These are phyloP conservation scores for Rhabditoides inermis DNA, from an alignment of 2,888 invertebrate species.

Conservation along the genomic window DNA sequence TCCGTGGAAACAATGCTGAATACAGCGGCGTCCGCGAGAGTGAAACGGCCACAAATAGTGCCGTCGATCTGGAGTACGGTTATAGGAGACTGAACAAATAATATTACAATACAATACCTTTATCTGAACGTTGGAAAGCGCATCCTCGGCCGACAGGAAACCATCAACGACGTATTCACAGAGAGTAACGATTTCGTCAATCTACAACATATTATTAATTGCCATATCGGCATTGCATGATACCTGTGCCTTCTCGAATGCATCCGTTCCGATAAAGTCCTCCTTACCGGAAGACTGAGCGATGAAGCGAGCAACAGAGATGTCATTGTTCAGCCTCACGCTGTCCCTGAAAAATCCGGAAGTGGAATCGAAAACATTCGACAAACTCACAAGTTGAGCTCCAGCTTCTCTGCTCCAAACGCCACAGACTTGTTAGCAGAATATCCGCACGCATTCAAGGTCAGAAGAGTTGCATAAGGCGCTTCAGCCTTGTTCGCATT, in stretches of 20 bases:
- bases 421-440: slow-evolving; percentile 21
- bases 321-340: slow-evolving; percentile 23
- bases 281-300: slow-evolving; percentile 18
- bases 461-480: slow-evolving; percentile 30
- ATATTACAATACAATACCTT: no score
- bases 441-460: slow-evolving; percentile 26
- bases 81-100: no score
- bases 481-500: slow-evolving; percentile 15
- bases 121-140: slow-evolving; percentile 8
- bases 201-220: slow-evolving; percentile 9
- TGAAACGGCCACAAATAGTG: no score
- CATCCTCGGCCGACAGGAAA: slow-evolving; percentile 8
- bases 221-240: not conserved
- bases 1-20: slow-evolving; percentile 26
- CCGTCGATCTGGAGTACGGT: slow-evolving; percentile 17
- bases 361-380: not conserved
- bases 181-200: slow-evolving; percentile 21
- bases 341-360: slow-evolving; percentile 30
- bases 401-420: slow-evolving; percentile 12
- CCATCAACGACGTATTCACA: slow-evolving; percentile 16
- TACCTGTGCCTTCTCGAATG: slow-evolving; percentile 20
- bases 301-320: slow-evolving; percentile 31
- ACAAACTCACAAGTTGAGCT: slow-evolving; percentile 24
- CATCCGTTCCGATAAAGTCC: slow-evolving; percentile 23
- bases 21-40: slow-evolving; percentile 33